Percentiles rank a stretch among this genome's conserved stretches.
Evolutionary conservation across 2,888 invertebrate genomes (phyloP).

Genomic region (Meiosimyza platycephala): DNA sequence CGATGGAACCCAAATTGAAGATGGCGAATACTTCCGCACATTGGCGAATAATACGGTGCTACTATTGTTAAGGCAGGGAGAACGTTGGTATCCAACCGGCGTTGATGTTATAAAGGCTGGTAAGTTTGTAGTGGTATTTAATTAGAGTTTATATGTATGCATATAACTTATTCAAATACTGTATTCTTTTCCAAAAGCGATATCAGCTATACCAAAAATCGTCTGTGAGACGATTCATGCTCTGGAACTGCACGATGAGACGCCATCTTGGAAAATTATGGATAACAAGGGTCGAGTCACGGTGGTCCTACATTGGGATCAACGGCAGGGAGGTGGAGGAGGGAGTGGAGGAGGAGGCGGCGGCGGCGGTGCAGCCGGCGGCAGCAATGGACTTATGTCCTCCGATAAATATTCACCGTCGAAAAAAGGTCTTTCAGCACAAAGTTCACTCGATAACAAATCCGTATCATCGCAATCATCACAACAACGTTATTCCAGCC

Average conservation of each 20-base stretch:
- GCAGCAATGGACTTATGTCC: slow-evolving; percentile 63
- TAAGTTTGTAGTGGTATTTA: slow-evolving; percentile 66
- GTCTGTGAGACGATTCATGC: slow-evolving; percentile 97
- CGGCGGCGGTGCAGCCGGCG: slow-evolving; percentile 69
- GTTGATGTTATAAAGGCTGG: slow-evolving; percentile 96
- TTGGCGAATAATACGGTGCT: slow-evolving; percentile 91
- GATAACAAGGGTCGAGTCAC: slow-evolving; percentile 97
- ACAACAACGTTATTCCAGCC: slow-evolving; percentile 73
- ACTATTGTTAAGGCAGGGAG: slow-evolving; percentile 87
- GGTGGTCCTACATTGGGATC: slow-evolving; percentile 97
- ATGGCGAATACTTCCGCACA: slow-evolving; percentile 95
- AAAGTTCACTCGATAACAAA: slow-evolving; percentile 76
- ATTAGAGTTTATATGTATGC: background rate
- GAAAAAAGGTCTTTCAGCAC: slow-evolving; percentile 69
- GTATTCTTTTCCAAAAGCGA: slow-evolving; percentile 72
- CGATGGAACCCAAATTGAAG: slow-evolving; percentile 97
- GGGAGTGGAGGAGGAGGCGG: slow-evolving; percentile 68
- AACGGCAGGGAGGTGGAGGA: slow-evolving; percentile 76
- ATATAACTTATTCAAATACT: background rate
- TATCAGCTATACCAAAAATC: slow-evolving; percentile 95
- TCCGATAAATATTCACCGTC: slow-evolving; percentile 68
- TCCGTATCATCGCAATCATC: slow-evolving; percentile 65
- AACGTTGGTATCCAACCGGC: slow-evolving; percentile 93
- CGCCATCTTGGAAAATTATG: slow-evolving; percentile 98
- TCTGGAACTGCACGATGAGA: slow-evolving; percentile 94